These are phyloP conservation scores for Siderastrea radians DNA, from an alignment of 92 coral and sea anemone species.

Conservation along the genomic window DNA sequence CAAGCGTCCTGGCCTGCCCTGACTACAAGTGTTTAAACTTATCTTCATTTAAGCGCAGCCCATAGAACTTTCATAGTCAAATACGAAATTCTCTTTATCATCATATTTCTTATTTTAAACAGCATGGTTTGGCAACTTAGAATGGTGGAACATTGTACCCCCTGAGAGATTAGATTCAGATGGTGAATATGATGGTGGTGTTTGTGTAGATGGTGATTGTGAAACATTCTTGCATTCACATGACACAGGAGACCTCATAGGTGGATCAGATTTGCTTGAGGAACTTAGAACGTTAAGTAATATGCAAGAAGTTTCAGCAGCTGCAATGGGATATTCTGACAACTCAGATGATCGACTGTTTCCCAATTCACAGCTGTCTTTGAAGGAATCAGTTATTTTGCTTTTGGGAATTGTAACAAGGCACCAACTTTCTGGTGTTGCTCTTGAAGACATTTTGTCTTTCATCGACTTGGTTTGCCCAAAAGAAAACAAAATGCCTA, in stretches of 20 bases:
- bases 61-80: background rate
- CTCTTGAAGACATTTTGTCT: conserved; percentile 32
- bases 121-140: background rate
- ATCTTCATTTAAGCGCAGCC: too few species aligned
- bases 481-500: conserved; percentile 10
- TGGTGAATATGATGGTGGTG: background rate
- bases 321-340: background rate
- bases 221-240: background rate
- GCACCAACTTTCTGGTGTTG: conserved; percentile 36
- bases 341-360: background rate
- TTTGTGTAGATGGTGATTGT: background rate
- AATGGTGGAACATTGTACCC: background rate
- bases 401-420: conserved; percentile 31
- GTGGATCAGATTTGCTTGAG: conserved; percentile 11
- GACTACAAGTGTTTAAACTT: too few species aligned
- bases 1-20: too few species aligned
- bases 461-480: conserved; percentile 31
- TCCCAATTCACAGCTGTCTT: conserved; percentile 18
- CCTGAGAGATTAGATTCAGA: background rate
- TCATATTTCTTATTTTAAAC: background rate
- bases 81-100: background rate
- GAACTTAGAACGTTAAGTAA: background rate
- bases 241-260: background rate
- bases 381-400: conserved; percentile 31
- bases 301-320: background rate